A percentile compares a stretch with the other conserved stretches of the same genome.
phyloP scores from a whole-genome alignment of 2,888 invertebrate species.

The Augiades crinisus region DNA sequence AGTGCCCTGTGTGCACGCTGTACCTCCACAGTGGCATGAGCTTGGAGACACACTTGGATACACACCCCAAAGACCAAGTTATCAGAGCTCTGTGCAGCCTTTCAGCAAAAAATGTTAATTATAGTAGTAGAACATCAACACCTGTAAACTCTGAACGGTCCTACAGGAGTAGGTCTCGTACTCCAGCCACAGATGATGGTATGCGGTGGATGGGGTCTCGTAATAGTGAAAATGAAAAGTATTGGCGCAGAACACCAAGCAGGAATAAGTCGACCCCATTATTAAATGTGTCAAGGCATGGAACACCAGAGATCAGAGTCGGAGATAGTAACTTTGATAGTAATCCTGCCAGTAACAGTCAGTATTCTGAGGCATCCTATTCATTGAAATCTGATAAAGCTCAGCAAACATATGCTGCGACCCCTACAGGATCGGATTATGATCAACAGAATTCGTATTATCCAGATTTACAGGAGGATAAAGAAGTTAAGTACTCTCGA shows the following conservation, averaged over 20 bases:
- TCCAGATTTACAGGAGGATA: slow-evolving; percentile 62
- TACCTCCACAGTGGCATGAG: slow-evolving; percentile 92
- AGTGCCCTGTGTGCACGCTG: slow-evolving; percentile 92
- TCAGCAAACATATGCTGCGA: slow-evolving; percentile 50
- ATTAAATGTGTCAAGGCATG: slow-evolving; percentile 55
- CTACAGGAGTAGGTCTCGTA: slow-evolving; percentile 64
- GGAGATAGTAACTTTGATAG: slow-evolving; percentile 60
- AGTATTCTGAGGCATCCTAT: slow-evolving; percentile 48
- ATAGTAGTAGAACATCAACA: slow-evolving; percentile 65
- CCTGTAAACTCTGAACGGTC: slow-evolving; percentile 66
- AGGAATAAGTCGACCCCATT: slow-evolving; percentile 54
- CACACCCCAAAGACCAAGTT: slow-evolving; percentile 94
- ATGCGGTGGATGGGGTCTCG: slow-evolving; percentile 56
- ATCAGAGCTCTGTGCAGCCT: slow-evolving; percentile 87
- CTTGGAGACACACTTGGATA: slow-evolving; percentile 89
- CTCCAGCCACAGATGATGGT: slow-evolving; percentile 61
- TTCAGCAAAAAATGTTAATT: slow-evolving; percentile 66
- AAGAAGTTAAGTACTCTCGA: slow-evolving; percentile 69
- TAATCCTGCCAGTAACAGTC: slow-evolving; percentile 40
- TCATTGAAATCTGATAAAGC: slow-evolving; percentile 59
- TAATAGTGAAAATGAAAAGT: slow-evolving; percentile 60
- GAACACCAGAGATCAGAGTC: slow-evolving; percentile 54
- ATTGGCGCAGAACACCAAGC: slow-evolving; percentile 68
- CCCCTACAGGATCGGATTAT: slow-evolving; percentile 46
- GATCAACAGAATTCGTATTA: slow-evolving; percentile 61